Evolutionary conservation across 2,888 invertebrate species (phyloP), one percentile per base, ranked within the genome.

Genomic region (Therioaphis trifolii): DNA sequence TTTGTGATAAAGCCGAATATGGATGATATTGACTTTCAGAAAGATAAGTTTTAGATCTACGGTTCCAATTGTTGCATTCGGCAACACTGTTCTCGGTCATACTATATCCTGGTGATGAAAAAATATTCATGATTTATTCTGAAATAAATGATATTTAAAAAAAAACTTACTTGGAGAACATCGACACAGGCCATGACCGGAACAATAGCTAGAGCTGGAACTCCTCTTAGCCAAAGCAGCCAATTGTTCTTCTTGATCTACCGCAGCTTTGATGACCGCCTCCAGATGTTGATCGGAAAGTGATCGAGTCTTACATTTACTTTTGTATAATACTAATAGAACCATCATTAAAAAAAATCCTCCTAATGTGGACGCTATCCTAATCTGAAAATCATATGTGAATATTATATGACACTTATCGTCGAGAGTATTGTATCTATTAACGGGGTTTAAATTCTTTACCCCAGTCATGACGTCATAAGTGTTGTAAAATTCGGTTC

Each of bases 381-480:
- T 92, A 86, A 96, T 86, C 87, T 87, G 85, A 68, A 78, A 52
- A 76, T n/a, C 35, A 76, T 12, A 1, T 7, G 29, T 40, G 24
- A 7, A 58, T 2, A 58, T 9, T 4, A 21, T n/a, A 58, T 18
- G 18, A 63, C 5, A 35, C 63, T n/a, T 43, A 29, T 27, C 4
- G 14, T 46, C 12, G 1, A 43, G 11, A 43, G 43, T 43, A 35
- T n/a, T n/a, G n/a, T n/a, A n/a, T n/a, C n/a, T n/a, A n/a, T 55
- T 18, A 12, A 21, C 21, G 58, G 21, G 9, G 2, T 58, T 58
- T 21, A 15, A 43, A 61, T 63, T 35, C 0, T 86, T 87, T 85
- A 87, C 93, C 86, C 96, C 96, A 87, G 96, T 96, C 96, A 96
- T 96, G 89, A 94, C 94, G 91, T 96, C 96, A 90, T 97, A 97